phyloP scores from a whole-genome alignment of 1,140 invertebrate species.

The Lordiphosa mommai region DNA sequence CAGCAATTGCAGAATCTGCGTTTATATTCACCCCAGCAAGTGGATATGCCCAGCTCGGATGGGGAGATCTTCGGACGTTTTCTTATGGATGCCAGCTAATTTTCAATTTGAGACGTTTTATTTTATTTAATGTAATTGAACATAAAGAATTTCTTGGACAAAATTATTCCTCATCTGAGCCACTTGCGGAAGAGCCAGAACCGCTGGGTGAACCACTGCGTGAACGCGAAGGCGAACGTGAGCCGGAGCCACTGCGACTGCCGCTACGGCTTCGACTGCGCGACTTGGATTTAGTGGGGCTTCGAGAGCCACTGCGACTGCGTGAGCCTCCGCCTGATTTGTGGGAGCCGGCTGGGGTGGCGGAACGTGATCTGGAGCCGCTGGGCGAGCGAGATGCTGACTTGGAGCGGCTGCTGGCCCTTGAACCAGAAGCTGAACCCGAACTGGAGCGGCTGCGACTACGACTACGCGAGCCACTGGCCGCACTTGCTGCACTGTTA shows the following conservation, averaged over 20 bases:
- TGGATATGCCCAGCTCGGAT: conserved; percentile 45
- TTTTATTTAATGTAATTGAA: conserved; percentile 7
- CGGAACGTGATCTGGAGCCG: conserved; percentile 60
- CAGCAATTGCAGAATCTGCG: conserved; percentile 59
- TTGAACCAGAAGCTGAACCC: conserved; percentile 74
- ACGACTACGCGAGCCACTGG: conserved; percentile 32
- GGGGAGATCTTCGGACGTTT: conserved; percentile 57
- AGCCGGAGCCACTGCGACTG: conserved; percentile 55
- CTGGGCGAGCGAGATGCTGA: conserved; percentile 78
- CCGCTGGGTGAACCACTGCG: conserved; percentile 61
- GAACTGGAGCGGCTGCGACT: conserved; percentile 60
- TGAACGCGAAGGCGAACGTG: conserved; percentile 73
- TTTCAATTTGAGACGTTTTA: background rate
- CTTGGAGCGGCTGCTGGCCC: conserved; percentile 57
- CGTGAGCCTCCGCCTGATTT: conserved; percentile 78
- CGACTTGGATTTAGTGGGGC: conserved; percentile 35
- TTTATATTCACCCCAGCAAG: conserved; percentile 45
- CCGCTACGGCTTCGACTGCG: conserved; percentile 58
- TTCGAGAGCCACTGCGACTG: conserved; percentile 54
- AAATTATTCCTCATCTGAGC: conserved; percentile 55
- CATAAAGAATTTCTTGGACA: conserved; percentile 1
- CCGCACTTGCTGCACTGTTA: too few relatives aligned
- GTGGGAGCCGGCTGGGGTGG: conserved; percentile 49
- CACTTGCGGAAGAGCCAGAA: conserved; percentile 66
- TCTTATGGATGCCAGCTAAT: conserved; percentile 58